These are phyloP conservation scores for Xestia xanthographa DNA, from an alignment of 2,888 invertebrate genomes.

Conservation along the genomic window DNA sequence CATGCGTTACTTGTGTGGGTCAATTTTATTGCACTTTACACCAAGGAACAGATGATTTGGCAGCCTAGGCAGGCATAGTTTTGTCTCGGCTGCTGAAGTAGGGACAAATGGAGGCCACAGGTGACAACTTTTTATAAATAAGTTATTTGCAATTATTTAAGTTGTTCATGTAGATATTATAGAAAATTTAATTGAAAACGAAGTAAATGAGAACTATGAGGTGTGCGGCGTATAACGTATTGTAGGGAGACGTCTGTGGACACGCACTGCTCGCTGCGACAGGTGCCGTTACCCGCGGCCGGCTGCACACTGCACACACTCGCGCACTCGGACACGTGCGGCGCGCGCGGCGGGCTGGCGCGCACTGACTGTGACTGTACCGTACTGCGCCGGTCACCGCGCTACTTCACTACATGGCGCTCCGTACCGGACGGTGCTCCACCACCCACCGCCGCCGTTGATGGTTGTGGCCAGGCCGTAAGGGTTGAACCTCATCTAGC, in stretches of 20 bases:
- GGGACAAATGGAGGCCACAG: neutral
- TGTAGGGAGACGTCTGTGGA: neutral
- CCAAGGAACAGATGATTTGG: neutral
- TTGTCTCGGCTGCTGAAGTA: neutral
- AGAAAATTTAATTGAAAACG: neutral
- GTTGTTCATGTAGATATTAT: neutral
- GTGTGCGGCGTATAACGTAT: neutral
- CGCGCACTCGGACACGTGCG: slow-evolving; percentile 2
- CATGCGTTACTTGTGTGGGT: neutral
- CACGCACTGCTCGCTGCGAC: neutral
- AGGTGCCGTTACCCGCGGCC: slow-evolving; percentile 32
- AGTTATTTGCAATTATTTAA: slow-evolving; percentile 14
- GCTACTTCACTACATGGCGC: neutral
- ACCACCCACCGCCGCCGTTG: no score
- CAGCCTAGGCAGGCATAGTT: neutral
- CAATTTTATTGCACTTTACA: neutral
- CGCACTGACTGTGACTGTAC: slow-evolving; percentile 22
- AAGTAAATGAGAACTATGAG: neutral
- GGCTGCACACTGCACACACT: slow-evolving; percentile 25
- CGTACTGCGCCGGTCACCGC: neutral
- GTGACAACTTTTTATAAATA: neutral
- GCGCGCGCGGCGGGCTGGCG: slow-evolving; percentile 26
- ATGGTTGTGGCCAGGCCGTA: no score
- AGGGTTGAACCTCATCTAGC: neutral
- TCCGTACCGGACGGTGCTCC: no score